Evolutionary conservation across 2,113 vertebrate genomes (phyloP).

Genomic region (Lethenteron camtschaticum): DNA sequence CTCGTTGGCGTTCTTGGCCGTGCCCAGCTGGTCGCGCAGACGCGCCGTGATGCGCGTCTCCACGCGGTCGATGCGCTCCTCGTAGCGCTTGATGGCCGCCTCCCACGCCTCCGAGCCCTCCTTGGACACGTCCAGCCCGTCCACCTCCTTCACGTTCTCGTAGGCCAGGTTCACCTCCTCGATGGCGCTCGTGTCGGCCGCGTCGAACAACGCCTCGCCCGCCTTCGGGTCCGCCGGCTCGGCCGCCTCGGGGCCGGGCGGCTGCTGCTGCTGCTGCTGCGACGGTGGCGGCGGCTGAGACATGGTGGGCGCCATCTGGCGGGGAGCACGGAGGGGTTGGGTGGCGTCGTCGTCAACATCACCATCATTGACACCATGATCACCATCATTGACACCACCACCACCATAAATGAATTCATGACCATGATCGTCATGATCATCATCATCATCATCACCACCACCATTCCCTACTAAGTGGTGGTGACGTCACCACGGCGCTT

Average conservation of each 20-base stretch:
- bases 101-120: conserved; percentile 96
- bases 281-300: too few species aligned
- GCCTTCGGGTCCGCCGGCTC: conserved; percentile 90
- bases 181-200: conserved; percentile 84
- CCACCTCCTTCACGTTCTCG: conserved; percentile 94
- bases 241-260: conserved; percentile 22
- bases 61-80: conserved; percentile 83
- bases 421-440: too few species aligned
- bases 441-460: too few species aligned
- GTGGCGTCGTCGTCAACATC: too few species aligned
- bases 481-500: too few species aligned
- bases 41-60: conserved; percentile 93
- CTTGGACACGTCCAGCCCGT: conserved; percentile 87
- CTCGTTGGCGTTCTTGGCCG: conserved; percentile 92
- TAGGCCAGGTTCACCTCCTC: conserved; percentile 92
- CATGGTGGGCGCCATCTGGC: too few species aligned
- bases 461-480: too few species aligned
- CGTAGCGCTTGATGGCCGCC: conserved; percentile 86
- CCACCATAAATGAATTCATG: too few species aligned
- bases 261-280: too few species aligned
- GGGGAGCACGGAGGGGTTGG: too few species aligned
- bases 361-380: too few species aligned
- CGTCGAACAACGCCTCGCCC: conserved; percentile 79
- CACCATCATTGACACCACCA: too few species aligned
- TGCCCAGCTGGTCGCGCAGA: conserved; percentile 79